These are phyloP conservation scores for Andrena praecox DNA, from an alignment of 2,888 invertebrate species.

Conservation along the genomic window DNA sequence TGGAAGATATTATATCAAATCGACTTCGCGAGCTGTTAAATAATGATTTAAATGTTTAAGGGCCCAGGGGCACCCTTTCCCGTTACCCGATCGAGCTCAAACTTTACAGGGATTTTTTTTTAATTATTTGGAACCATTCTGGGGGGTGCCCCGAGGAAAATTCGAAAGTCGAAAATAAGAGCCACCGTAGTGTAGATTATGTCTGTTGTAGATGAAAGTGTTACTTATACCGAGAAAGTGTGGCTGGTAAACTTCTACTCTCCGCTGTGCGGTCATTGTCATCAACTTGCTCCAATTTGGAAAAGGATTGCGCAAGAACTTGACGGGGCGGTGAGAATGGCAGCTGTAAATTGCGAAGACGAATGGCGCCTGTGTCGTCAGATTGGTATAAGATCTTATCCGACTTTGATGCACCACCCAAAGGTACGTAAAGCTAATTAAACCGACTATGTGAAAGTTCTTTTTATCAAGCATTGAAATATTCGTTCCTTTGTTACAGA, in stretches of 20 bases:
- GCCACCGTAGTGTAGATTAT: neutral
- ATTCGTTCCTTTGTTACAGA: slow-evolving; percentile 50
- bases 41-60: too few species aligned
- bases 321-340: slow-evolving; percentile 91
- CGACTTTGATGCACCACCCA: slow-evolving; percentile 90
- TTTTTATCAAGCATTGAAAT: too few species aligned
- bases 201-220: slow-evolving; percentile 83
- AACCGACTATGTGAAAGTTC: neutral
- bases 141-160: too few species aligned
- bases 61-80: too few species aligned
- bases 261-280: slow-evolving; percentile 94
- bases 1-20: too few species aligned
- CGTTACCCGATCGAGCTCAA: neutral
- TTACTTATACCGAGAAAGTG: slow-evolving; percentile 87
- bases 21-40: too few species aligned
- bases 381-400: slow-evolving; percentile 91
- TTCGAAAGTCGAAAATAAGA: too few species aligned
- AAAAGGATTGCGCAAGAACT: slow-evolving; percentile 91
- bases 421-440: slow-evolving; percentile 80
- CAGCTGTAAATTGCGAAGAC: slow-evolving; percentile 95
- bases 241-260: slow-evolving; percentile 97
- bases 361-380: slow-evolving; percentile 92
- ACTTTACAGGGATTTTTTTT: neutral
- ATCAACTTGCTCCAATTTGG: slow-evolving; percentile 93
- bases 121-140: too few species aligned